phyloP scores from a whole-genome alignment of 2,888 invertebrate genomes.

The Drymonia ruficornis region DNA sequence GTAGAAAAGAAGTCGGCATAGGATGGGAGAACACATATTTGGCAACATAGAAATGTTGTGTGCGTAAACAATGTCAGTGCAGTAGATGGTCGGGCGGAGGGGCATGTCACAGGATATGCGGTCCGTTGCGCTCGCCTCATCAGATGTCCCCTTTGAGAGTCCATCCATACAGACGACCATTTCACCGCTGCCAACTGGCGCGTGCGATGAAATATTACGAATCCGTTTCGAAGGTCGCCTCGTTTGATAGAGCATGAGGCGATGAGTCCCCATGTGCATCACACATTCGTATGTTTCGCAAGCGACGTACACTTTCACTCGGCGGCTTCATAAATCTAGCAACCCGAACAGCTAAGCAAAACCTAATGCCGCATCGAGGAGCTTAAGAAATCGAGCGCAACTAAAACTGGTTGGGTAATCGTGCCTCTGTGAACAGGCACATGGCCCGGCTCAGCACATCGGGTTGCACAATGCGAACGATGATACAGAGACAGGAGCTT shows the following conservation, averaged over 20 bases:
- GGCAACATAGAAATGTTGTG: conserved; percentile 10
- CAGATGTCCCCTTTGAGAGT: conserved; percentile 73
- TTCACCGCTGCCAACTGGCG: conserved; percentile 71
- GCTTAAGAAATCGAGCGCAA: conserved; percentile 64
- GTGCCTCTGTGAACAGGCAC: conserved; percentile 63
- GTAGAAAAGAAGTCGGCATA: background rate
- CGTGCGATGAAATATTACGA: conserved; percentile 58
- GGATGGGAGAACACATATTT: conserved; percentile 1
- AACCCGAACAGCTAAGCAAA: conserved; percentile 53
- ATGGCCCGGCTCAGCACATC: conserved; percentile 57
- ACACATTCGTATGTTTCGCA: conserved; percentile 47
- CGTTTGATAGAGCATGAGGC: conserved; percentile 35
- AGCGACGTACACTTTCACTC: conserved; percentile 65
- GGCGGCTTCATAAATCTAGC: conserved; percentile 52
- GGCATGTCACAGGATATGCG: conserved; percentile 75
- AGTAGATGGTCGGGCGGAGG: conserved; percentile 45
- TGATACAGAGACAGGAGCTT: conserved; percentile 62
- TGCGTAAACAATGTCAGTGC: conserved; percentile 39
- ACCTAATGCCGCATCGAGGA: conserved; percentile 50
- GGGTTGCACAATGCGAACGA: conserved; percentile 65
- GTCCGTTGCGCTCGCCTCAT: conserved; percentile 67
- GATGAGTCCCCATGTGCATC: conserved; percentile 17
- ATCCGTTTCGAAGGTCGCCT: conserved; percentile 23
- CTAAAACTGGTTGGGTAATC: conserved; percentile 67
- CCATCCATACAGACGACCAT: conserved; percentile 65